These are phyloP conservation scores for Microplitis manilae DNA, from an alignment of 2,888 invertebrate genomes.

Conservation along the genomic window DNA sequence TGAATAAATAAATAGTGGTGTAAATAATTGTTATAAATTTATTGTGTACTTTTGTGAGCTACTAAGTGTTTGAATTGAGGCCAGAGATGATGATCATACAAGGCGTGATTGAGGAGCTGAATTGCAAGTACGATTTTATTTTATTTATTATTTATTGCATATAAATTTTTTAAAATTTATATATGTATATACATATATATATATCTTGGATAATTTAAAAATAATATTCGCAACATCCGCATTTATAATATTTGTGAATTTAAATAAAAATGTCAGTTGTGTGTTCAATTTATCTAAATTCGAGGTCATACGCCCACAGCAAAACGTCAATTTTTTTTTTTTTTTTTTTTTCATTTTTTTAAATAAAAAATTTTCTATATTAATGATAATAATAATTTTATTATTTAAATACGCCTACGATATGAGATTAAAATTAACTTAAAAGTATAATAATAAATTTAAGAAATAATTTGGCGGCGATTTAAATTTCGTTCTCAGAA, in stretches of 20 bases:
- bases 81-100: constrained; percentile 28
- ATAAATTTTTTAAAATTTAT: too few relatives aligned
- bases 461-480: constrained; percentile 49
- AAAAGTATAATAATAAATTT: constrained; percentile 49
- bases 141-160: neutral
- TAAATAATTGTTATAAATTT: neutral
- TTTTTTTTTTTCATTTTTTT: neutral
- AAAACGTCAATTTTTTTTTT: neutral
- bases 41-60: neutral
- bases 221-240: neutral
- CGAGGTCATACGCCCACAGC: constrained; percentile 7
- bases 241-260: neutral
- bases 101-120: constrained; percentile 20
- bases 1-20: neutral
- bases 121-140: neutral
- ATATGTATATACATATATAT: too few relatives aligned
- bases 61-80: constrained; percentile 21
- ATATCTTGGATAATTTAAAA: neutral
- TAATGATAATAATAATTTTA: neutral
- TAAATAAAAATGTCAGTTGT: neutral
- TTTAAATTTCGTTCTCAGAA: constrained; percentile 49
- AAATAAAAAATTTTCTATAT: neutral
- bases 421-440: constrained; percentile 49
- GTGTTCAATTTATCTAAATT: constrained; percentile 3
- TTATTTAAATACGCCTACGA: constrained; percentile 30